phyloP scores from a whole-genome alignment of 2,797 vertebrate genomes.

The Hapalemur alaotrensis region DNA sequence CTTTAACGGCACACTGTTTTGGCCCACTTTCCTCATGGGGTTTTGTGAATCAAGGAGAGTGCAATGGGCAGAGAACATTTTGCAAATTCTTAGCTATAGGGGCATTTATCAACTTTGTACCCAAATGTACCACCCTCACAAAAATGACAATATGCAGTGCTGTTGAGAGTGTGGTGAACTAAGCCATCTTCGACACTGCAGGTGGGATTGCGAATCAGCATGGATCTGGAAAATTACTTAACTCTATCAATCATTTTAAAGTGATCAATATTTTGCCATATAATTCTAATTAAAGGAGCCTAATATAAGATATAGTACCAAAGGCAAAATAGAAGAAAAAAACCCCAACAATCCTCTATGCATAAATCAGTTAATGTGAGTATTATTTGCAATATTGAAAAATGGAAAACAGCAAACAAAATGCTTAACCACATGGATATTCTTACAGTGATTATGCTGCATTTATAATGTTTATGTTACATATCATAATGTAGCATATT shows the following conservation, averaged over 20 bases:
- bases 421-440: neutral
- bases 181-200: neutral
- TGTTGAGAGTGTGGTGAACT: neutral
- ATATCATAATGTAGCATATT: neutral
- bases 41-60: neutral
- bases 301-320: neutral
- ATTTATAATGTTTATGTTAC: neutral
- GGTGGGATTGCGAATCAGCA: neutral
- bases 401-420: neutral
- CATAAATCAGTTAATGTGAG: neutral
- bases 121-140: too few species aligned
- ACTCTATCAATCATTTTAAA: neutral
- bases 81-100: neutral
- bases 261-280: neutral
- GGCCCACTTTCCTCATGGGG: too few species aligned
- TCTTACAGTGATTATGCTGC: neutral
- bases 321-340: neutral
- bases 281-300: neutral
- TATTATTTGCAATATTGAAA: neutral
- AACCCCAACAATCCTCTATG: rapidly evolving
- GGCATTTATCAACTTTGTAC: neutral
- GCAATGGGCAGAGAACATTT: neutral
- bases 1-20: neutral
- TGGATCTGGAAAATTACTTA: neutral
- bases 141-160: neutral